Base-by-base conservation (phyloP, 2,797 vertebrate species). In the Lophius americanus region DNA sequence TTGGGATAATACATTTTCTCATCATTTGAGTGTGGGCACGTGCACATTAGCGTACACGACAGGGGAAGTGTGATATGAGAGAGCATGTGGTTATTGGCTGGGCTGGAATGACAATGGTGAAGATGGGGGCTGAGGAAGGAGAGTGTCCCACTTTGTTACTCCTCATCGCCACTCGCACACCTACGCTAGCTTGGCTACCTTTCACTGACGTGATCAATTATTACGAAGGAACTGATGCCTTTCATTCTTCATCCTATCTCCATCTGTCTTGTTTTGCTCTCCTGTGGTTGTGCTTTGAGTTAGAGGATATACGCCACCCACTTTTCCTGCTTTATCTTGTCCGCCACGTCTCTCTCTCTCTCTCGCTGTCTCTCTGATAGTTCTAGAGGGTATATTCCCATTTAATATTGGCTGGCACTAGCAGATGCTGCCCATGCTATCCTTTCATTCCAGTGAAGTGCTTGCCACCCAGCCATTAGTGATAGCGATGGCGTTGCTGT, bases 1-100 rank as follows among this genome's bases (percentile, higher is more conserved):
- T 90, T 59, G 87, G 87, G 90, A 93, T 83, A 87, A 92, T 91
- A 91, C 62, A 69, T 88, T 88, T 90, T 87, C 85, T 92, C 87
- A 91, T 92, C 82, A 68, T 80, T 72, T 37, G 57, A 79, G 88
- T 84, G 73, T 77, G 78, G 69, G 82, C 71, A 64, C 77, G 78
- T 71, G 82, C 71, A 64, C 53, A 5, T 67, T 50, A 23, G 68
- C 50, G 77, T 3, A 2, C 0, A 73, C 57, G 80, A 84, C 84
- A 83, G 39, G 78, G 79, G 64, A 82, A 86, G 73, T 10, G 35
- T 61, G 85, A 89, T 89, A 90, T 91, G 89, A 91, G 23, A 84
- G 77, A 73, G 42, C 38, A 68, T 63, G 84, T 87, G 87, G 70
- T 90, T 90, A 89, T 90, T 90, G 89, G 89, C 77, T 83, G 69